Evolutionary conservation across 2,888 invertebrate genomes (phyloP).

Genomic region (Drosophila kambysellisi): DNA sequence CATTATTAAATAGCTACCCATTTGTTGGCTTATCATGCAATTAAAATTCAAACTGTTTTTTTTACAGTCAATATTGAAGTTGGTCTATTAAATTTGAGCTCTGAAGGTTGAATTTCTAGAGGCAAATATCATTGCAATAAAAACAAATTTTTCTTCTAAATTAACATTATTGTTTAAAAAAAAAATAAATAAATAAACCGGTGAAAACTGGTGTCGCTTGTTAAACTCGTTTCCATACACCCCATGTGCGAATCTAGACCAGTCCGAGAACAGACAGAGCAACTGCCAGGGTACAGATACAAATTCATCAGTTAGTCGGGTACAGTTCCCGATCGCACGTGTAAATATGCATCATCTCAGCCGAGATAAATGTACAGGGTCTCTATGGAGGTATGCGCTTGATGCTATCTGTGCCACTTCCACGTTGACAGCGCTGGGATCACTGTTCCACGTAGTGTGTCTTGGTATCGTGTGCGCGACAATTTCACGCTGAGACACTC

Average conservation of each 20-base stretch:
- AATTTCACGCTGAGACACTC: not conserved
- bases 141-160: slow-evolving; percentile 4
- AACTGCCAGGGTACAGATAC: not conserved
- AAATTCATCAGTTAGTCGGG: slow-evolving; percentile 5
- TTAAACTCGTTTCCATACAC: slow-evolving; percentile 55
- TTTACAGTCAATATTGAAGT: not conserved
- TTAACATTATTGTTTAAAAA: slow-evolving; percentile 31
- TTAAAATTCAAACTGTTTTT: not conserved
- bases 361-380: not conserved
- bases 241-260: slow-evolving; percentile 33
- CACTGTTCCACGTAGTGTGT: slow-evolving; percentile 2
- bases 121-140: slow-evolving; percentile 1
- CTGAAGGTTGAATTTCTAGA: not conserved
- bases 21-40: not conserved
- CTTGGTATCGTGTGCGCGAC: slow-evolving; percentile 1
- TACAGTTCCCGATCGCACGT: slow-evolving; percentile 34
- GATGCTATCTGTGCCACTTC: slow-evolving; percentile 2
- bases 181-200: slow-evolving; percentile 17
- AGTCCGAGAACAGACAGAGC: slow-evolving; percentile 12
- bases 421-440: slow-evolving; percentile 1
- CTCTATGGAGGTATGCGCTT: not conserved
- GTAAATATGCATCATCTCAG: slow-evolving; percentile 27
- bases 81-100: not conserved
- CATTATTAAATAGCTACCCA: not conserved
- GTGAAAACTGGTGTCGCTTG: slow-evolving; percentile 56